phyloP scores from a whole-genome alignment of 2,888 invertebrate species.

The Fragum whitleyi region DNA sequence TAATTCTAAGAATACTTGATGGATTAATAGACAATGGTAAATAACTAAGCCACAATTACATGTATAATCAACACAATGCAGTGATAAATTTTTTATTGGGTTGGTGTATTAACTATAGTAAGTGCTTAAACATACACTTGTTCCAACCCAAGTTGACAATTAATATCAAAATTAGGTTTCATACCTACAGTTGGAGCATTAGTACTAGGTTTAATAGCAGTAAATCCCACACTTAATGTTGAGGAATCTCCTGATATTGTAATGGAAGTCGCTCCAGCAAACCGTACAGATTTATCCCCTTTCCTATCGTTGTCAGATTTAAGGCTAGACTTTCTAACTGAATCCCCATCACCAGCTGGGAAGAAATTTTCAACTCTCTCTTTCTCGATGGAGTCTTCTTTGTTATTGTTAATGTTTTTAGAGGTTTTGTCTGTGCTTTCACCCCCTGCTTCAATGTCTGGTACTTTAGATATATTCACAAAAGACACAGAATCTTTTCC shows the following conservation, averaged over 20 bases:
- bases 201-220: constrained; percentile 32
- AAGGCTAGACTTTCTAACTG: constrained; percentile 25
- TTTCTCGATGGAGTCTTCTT: constrained; percentile 34
- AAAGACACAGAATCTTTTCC: constrained; percentile 63
- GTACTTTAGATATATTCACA: constrained; percentile 62
- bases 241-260: constrained; percentile 16
- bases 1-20: too few relatives aligned
- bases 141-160: too few relatives aligned
- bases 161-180: not conserved
- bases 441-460: not conserved
- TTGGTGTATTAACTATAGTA: too few relatives aligned
- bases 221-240: constrained; percentile 42
- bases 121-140: too few relatives aligned
- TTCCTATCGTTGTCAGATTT: constrained; percentile 34
- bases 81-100: too few relatives aligned
- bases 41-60: too few relatives aligned
- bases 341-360: constrained; percentile 30
- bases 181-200: constrained; percentile 52
- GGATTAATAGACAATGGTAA: too few relatives aligned
- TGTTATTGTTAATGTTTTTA: constrained; percentile 52
- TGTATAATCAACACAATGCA: too few relatives aligned
- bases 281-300: constrained; percentile 61
- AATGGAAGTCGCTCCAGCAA: constrained; percentile 36
- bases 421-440: constrained; percentile 12
- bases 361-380: constrained; percentile 17